Base-by-base conservation (phyloP, 1,140 invertebrate species). In the Liolophura sinensis region DNA sequence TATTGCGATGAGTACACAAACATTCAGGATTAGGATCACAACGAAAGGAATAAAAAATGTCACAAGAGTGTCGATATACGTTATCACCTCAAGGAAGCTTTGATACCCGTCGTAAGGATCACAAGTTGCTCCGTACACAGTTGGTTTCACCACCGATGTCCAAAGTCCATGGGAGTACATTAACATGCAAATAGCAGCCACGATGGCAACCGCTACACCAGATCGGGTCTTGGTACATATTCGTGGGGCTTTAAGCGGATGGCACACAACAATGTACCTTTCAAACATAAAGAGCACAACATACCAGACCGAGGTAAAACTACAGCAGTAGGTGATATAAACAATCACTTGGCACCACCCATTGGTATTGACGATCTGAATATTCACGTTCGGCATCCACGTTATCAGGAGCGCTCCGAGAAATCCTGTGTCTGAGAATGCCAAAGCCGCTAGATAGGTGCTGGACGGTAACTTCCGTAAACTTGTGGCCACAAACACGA, bases 401-500 rank as follows among this genome's bases (percentile, higher is more conserved):
- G 86, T 85, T 3, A 88, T 68, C 0, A 88, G 68, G 24, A 89
- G 63, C 0, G 85, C 81, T 1, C 85, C 69, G 1, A 89, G 73
- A 62, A 88, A 89, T 15, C 85, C 81, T n/a, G 88, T 87, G 69
- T 89, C 89, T 0, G 88, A 85, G 0, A 81, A 82, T 7, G 88
- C 85, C 16, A 89, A 71, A 0, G 88, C 88, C 0, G 88, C 88
- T 31, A 89, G 69, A 64, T 89, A 89, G 48, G 88, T 88, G 56
- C 87, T 88, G 1, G 88, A 89, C 48, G 88, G 88, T 5, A 88
- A 78, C 77, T 87, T 84, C 57, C 85, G 87, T 7, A 89, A 74
- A 63, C 88, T 86, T 0, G 87, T 88, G 60, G 84, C 86, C 0
- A 88, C 71, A 65, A 89, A 89, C 0, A 89, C 88, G 0, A 87